These are phyloP conservation scores for Lycorma delicatula DNA, from an alignment of 1,140 invertebrate species.

Conservation along the genomic window DNA sequence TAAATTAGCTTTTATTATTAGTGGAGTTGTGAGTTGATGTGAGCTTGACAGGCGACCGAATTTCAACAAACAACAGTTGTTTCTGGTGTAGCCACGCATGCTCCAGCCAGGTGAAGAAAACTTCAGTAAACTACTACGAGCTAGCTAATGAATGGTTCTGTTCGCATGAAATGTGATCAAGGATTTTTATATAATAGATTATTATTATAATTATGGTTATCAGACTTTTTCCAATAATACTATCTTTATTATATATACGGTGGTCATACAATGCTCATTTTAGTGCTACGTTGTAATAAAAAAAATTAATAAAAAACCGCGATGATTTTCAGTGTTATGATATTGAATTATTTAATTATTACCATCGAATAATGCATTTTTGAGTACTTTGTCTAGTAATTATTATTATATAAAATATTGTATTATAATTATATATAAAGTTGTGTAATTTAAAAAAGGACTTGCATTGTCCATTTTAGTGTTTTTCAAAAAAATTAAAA, in stretches of 20 bases:
- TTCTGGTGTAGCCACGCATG: too few species aligned
- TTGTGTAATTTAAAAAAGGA: constrained; percentile 4
- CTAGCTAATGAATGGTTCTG: constrained; percentile 3
- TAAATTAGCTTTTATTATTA: too few species aligned
- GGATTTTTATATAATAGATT: neutral
- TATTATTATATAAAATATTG: constrained; percentile 16
- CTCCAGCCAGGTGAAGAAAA: too few species aligned
- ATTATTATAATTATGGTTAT: neutral
- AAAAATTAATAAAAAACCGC: too few species aligned
- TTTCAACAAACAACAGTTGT: too few species aligned
- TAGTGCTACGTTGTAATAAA: constrained; percentile 1
- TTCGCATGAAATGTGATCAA: constrained; percentile 2
- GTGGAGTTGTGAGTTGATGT: too few species aligned
- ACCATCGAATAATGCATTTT: constrained; percentile 15
- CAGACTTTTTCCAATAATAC: neutral
- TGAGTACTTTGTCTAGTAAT: constrained; percentile 6
- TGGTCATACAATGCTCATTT: neutral
- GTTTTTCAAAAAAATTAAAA: neutral
- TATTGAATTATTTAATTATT: constrained; percentile 7
- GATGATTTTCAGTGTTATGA: constrained; percentile 2
- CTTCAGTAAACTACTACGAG: neutral
- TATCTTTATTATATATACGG: neutral
- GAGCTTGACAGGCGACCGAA: too few species aligned
- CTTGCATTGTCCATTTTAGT: neutral
- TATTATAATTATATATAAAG: constrained; percentile 1